A percentile compares a stretch with the other conserved stretches of the same genome.
Evolutionary conservation across 2,797 vertebrate genomes (phyloP).

Genomic region (Falco peregrinus): DNA sequence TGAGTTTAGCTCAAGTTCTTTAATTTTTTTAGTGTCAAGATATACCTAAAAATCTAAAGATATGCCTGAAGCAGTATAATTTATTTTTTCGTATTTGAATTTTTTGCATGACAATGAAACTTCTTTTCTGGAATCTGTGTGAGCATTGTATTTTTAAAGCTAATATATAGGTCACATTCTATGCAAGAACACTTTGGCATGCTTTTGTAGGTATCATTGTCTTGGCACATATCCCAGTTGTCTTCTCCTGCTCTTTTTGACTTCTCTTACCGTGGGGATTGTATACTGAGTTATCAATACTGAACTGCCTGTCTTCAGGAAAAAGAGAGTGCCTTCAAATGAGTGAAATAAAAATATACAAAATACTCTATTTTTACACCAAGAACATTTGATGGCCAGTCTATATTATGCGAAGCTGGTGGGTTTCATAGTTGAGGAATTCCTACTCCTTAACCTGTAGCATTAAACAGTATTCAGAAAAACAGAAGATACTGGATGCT

Average conservation of each 20-base stretch:
- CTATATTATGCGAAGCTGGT: background rate
- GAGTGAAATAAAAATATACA: background rate
- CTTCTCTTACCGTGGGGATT: background rate
- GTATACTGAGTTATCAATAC: background rate
- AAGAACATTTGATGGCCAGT: background rate
- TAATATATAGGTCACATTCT: background rate
- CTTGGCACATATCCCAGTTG: background rate
- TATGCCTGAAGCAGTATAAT: background rate
- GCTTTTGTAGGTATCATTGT: background rate
- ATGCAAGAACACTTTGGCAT: background rate
- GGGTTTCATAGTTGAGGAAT: background rate
- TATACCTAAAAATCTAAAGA: constrained; percentile 2
- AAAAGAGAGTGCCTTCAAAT: constrained; percentile 7
- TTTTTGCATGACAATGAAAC: background rate
- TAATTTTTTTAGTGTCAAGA: background rate
- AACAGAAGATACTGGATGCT: background rate
- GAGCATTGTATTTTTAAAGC: background rate
- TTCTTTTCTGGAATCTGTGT: background rate
- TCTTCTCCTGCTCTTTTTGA: background rate
- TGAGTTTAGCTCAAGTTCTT: background rate
- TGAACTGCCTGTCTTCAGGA: background rate
- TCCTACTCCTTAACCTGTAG: background rate
- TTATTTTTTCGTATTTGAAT: background rate
- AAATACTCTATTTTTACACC: background rate
- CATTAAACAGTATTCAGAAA: background rate